Base-by-base conservation (phyloP, 2,113 vertebrate species). In the Scomber japonicus region DNA sequence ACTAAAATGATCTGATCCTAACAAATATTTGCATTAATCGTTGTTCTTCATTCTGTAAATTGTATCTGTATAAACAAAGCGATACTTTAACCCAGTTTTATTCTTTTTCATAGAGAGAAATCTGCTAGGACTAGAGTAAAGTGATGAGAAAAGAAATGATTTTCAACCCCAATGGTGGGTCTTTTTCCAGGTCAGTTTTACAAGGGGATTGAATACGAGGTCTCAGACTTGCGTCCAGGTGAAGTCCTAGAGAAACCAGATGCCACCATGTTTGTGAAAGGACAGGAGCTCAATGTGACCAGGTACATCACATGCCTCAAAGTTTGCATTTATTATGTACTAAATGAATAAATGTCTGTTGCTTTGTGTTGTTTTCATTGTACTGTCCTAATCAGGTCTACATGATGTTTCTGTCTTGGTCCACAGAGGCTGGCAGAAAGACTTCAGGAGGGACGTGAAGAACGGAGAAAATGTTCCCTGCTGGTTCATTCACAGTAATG, bases 401-500 rank as follows among this genome's bases (percentile, higher is more conserved):
- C 45, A 30, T 69, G n/a, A 57, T 10, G 6, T 72, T 15, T 83
- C 8, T 87, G 13, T 78, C 24, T 55, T 31, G 16, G 24, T 81
- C 53, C 55, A 46, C 93, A 99, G 98, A 93, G 97, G 98, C 73
- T 97, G 95, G 95, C 96, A 99, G 92, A 97, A 95, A 92, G 97
- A 99, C 92, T 99, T 96, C 91, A 92, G 93, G 60, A 88, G 64
- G 12, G 93, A 97, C 21, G 45, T 91, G 2, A 88, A 81, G 2
- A 73, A 91, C 0, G 96, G 97, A 1, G 69, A 81, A 0, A 93
- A 95, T 6, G 71, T 99, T 27, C 90, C 93, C 46, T 99, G 98
- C 89, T 99, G 98, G 97, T 98, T 99, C 16, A 76, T 99, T 85
- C 97, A 98, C 81, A 91, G 93, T 84, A 97, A 97, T 0, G 97